Conservation (phyloP, 2,797 vertebrate genomes). For the Enteromius trimaculatus region DNA sequence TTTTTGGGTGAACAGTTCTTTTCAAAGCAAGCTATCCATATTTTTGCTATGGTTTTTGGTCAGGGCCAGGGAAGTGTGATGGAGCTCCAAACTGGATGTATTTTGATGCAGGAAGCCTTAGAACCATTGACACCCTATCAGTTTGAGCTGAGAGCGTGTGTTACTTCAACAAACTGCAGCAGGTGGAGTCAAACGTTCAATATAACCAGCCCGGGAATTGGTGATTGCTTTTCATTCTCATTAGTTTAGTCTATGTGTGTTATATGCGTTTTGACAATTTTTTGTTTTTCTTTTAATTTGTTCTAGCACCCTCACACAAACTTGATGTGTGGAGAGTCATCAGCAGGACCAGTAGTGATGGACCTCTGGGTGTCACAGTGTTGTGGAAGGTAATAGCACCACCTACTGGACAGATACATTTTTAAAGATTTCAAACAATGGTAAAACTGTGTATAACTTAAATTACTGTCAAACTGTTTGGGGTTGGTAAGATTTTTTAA, state of each 20-base stretch:
- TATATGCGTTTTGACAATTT: not conserved
- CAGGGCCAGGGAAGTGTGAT: slow-evolving; percentile 47
- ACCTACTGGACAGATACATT: not conserved
- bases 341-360: slow-evolving; percentile 2
- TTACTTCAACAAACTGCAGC: slow-evolving; percentile 76
- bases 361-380: slow-evolving; percentile 73
- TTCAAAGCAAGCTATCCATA: not conserved
- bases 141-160: slow-evolving; percentile 81
- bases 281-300: slow-evolving; percentile 20
- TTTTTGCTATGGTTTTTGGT: slow-evolving; percentile 32
- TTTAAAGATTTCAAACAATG: not conserved
- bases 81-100: slow-evolving; percentile 41
- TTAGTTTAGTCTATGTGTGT: not conserved
- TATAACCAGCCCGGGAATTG: slow-evolving; percentile 79
- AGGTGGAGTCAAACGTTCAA: slow-evolving; percentile 79
- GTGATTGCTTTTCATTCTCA: slow-evolving; percentile 64
- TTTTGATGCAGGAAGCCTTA: slow-evolving; percentile 66
- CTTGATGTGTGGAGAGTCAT: slow-evolving; percentile 79
- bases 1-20: not conserved
- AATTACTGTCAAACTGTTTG: not conserved
- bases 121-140: slow-evolving; percentile 76
- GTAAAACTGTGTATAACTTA: not conserved
- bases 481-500: not conserved
- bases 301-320: slow-evolving; percentile 73
- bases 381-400: slow-evolving; percentile 82